Evolutionary conservation across 2,888 invertebrate genomes (phyloP), one percentile per base, ranked within the genome.

Genomic region (Hermaeophaga mercurialis): DNA sequence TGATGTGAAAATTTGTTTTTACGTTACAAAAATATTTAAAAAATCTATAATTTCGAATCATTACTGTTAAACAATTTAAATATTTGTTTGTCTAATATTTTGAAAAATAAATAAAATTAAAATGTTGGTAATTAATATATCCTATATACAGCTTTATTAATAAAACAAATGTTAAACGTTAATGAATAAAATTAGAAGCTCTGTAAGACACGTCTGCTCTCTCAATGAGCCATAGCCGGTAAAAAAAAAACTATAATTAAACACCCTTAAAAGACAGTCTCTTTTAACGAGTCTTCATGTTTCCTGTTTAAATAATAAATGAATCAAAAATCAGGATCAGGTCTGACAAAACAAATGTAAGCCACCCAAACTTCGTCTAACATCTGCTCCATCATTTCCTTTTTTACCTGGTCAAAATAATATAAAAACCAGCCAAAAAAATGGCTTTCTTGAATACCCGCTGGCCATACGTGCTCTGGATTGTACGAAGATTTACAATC

Each of bases 371-470:
- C 41, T 26, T 19, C 61, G 58, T 47, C 39, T 15, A 48, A 57
- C 62, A 62, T 59, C 62, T 62, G 62, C 62, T 55, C 36, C 34
- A 41, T 38, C 39, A 55, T 55, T 59, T 62, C 59, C 59, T 57
- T 43, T 59, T 53, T 52, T 56, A 57, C 62, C 57, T 57, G 59
- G 53, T 18, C 24, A 22, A 49, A 43, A 36, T 43, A 14, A 43
- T 39, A 54, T 34, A 58, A 58, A 54, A 54, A 38, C 26, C 15
- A 24, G 6, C 14, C 8, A 39, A 52, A 50, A 50, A 50, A 52
- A 52, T 34, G 11, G 34, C 47, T 31, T 50, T 50, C 41, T 50
- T 34, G 17, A 31, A 22, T 52, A 43, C 50, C 38, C 43, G 33
- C 47, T 44, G 43, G 43, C 33, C 33, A 34, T 34, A 12, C 43